phyloP scores from a whole-genome alignment of 2,888 invertebrate species.

The Xestia rhomboidea region DNA sequence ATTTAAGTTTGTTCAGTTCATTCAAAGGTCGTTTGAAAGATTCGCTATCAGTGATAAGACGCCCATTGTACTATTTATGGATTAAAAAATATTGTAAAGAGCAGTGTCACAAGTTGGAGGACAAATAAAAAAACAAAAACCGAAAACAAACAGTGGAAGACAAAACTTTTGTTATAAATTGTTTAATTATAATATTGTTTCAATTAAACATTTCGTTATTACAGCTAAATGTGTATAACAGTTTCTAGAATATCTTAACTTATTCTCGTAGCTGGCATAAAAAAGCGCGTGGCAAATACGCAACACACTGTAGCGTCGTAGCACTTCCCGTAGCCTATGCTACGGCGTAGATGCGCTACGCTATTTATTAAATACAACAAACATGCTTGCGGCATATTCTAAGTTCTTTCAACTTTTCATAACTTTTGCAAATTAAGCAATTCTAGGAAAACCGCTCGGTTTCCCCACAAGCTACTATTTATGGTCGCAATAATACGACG shows the following conservation, averaged over 20 bases:
- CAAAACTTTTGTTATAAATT: not conserved
- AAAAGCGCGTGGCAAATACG: not conserved
- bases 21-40: not conserved
- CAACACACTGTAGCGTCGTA: conserved; percentile 3
- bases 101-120: not conserved
- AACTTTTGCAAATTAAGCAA: conserved; percentile 57
- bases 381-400: conserved; percentile 2
- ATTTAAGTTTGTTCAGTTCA: not conserved
- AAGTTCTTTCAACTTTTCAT: conserved; percentile 16
- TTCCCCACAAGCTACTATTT: conserved; percentile 44
- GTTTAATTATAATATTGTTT: too few species aligned
- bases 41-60: not conserved
- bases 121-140: too few species aligned
- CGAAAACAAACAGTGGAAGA: not conserved
- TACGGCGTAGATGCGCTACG: conserved; percentile 52
- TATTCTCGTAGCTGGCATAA: not conserved
- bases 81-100: not conserved
- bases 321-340: conserved; percentile 29
- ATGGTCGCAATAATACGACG: conserved; percentile 42
- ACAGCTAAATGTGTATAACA: not conserved
- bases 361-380: not conserved
- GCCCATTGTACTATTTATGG: not conserved
- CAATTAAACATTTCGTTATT: too few species aligned
- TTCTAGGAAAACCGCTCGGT: conserved; percentile 21
- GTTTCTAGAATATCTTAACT: not conserved